A percentile compares a stretch with the other conserved stretches of the same genome.
These are phyloP conservation scores for Bucco capensis DNA, from an alignment of 2,113 vertebrate genomes.

Conservation along the genomic window DNA sequence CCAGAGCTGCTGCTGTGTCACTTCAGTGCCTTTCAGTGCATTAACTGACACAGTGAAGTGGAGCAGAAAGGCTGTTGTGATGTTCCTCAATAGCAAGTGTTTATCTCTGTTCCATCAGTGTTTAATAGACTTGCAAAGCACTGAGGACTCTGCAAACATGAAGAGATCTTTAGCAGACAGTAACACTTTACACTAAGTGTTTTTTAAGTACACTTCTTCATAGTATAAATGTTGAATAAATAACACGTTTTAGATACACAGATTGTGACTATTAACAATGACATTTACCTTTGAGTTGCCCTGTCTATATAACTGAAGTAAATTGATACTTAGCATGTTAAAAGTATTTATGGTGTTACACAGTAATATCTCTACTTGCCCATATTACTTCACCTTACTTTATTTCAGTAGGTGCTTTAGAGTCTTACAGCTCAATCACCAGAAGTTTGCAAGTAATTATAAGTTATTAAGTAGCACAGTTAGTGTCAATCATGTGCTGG, in stretches of 20 bases:
- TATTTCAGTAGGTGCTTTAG: not conserved
- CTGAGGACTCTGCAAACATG: constrained; percentile 40
- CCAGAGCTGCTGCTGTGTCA: constrained; percentile 1
- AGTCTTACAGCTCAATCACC: not conserved
- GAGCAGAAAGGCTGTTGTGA: constrained; percentile 57
- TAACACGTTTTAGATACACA: not conserved
- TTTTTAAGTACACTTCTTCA: constrained; percentile 28
- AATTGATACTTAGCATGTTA: not conserved
- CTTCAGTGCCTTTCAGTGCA: not conserved
- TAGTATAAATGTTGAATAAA: not conserved
- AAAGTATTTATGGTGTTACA: not conserved
- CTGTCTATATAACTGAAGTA: not conserved
- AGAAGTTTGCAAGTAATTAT: not conserved
- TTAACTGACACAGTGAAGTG: constrained; percentile 26
- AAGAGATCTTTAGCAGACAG: constrained; percentile 40
- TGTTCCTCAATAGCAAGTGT: constrained; percentile 60
- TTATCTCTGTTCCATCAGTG: constrained; percentile 48
- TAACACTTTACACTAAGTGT: constrained; percentile 24
- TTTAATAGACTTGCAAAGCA: constrained; percentile 63
- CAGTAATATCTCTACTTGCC: not conserved
- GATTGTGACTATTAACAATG: not conserved
- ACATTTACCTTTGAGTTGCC: not conserved
- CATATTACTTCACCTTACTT: not conserved
- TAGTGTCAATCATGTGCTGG: not conserved
- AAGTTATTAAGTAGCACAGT: not conserved